Evolutionary conservation across 2,113 vertebrate genomes (phyloP).

Genomic region (Willisornis vidua): DNA sequence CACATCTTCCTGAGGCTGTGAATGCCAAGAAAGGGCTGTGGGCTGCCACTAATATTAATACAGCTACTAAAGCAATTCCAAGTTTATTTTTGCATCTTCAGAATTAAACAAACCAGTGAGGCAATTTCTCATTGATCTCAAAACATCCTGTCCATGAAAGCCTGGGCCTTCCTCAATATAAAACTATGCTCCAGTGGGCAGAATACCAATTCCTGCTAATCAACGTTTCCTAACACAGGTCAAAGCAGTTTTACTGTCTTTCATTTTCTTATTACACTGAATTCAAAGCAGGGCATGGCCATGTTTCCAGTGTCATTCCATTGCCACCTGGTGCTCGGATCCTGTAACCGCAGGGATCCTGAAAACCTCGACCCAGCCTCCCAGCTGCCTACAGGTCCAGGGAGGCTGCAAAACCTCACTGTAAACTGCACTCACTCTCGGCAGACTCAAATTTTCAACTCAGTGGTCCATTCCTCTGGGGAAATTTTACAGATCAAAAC

Average conservation of each 20-base stretch:
- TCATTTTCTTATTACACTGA: not conserved
- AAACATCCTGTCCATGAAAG: not conserved
- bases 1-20: not conserved
- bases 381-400: not conserved
- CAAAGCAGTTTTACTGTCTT: not conserved
- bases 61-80: not conserved
- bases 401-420: not conserved
- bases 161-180: not conserved
- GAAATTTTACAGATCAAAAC: not conserved
- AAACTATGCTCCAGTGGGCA: not conserved
- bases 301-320: not conserved
- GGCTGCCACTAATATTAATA: not conserved
- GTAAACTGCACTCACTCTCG: not conserved
- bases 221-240: not conserved
- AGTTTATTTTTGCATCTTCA: not conserved
- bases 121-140: not conserved
- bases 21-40: not conserved
- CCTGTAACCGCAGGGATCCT: not conserved
- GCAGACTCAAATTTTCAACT: not conserved
- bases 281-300: not conserved
- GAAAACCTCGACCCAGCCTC: not conserved
- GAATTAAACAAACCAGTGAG: not conserved
- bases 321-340: constrained; percentile 25
- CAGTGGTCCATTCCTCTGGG: not conserved
- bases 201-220: not conserved